phyloP scores from a whole-genome alignment of 1,140 invertebrate species.

The Lanistes nyassanus region DNA sequence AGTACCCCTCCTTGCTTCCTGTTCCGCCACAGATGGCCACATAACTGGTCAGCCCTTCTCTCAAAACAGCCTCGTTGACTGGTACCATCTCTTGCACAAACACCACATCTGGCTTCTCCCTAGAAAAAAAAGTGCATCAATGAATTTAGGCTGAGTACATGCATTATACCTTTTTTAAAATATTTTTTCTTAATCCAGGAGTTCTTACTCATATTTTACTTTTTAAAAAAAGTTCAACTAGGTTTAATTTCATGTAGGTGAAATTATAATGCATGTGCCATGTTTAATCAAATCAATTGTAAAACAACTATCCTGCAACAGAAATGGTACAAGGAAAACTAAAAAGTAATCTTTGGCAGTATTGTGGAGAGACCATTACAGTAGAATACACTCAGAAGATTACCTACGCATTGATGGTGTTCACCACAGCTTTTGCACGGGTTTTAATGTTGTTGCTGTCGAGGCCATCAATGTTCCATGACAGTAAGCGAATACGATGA shows the following conservation, averaged over 20 bases:
- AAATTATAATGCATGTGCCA: no score
- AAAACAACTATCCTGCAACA: no score
- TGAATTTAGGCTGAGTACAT: no score
- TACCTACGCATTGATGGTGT: slow-evolving; percentile 71
- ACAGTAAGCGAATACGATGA: slow-evolving; percentile 53
- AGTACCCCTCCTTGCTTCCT: slow-evolving; percentile 63
- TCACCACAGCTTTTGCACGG: slow-evolving; percentile 70
- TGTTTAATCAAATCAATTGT: no score
- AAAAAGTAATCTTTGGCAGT: no score
- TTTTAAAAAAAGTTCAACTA: no score
- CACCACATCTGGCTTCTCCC: slow-evolving; percentile 72
- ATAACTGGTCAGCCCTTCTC: slow-evolving; percentile 19
- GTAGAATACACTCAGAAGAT: background rate
- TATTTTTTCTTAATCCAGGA: no score
- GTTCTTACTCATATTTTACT: no score
- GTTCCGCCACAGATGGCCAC: background rate
- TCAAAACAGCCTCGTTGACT: slow-evolving; percentile 35
- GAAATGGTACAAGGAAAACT: no score
- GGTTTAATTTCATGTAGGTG: no score
- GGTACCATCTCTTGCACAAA: slow-evolving; percentile 75
- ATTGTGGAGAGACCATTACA: background rate
- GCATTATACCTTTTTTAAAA: no score
- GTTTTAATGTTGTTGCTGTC: slow-evolving; percentile 70
- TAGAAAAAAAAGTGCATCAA: slow-evolving; percentile 50
- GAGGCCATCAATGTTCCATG: slow-evolving; percentile 77